Percentiles rank a stretch among this genome's conserved stretches.
Conservation (phyloP, 1,140 invertebrate genomes). For the Drosophila prosaltans region DNA sequence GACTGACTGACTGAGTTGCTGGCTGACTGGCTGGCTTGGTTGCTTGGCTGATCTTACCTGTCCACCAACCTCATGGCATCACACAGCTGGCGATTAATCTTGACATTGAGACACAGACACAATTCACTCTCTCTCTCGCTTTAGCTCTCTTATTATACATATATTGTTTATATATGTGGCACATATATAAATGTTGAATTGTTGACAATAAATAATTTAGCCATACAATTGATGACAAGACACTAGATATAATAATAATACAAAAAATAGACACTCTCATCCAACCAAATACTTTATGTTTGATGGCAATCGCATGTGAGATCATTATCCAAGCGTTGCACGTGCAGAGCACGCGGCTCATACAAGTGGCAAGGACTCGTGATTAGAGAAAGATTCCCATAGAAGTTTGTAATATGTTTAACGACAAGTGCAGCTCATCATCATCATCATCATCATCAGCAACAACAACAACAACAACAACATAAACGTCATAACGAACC, state of each 20-base stretch:
- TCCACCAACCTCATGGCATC: constrained; percentile 60
- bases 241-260: constrained; percentile 17
- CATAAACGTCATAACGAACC: constrained; percentile 42
- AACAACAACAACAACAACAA: constrained; percentile 40
- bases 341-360: constrained; percentile 73
- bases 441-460: constrained; percentile 27
- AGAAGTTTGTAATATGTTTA: constrained; percentile 43
- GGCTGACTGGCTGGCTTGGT: constrained; percentile 33
- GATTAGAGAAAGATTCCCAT: constrained; percentile 41
- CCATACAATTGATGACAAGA: constrained; percentile 31
- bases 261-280: constrained; percentile 44
- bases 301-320: constrained; percentile 56
- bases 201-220: constrained; percentile 73
- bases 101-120: constrained; percentile 67
- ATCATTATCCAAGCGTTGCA: constrained; percentile 66
- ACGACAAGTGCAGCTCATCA: constrained; percentile 70
- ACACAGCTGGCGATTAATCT: constrained; percentile 79
- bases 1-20: constrained; percentile 27
- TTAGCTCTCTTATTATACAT: background rate
- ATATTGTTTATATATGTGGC: constrained; percentile 30
- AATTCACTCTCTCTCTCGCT: background rate
- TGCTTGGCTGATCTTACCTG: constrained; percentile 40
- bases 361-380: constrained; percentile 51
- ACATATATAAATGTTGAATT: constrained; percentile 59
- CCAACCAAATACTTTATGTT: constrained; percentile 25